Base-by-base conservation (phyloP, 2,888 invertebrate species). In the Dasysyrphus albostriatus region DNA sequence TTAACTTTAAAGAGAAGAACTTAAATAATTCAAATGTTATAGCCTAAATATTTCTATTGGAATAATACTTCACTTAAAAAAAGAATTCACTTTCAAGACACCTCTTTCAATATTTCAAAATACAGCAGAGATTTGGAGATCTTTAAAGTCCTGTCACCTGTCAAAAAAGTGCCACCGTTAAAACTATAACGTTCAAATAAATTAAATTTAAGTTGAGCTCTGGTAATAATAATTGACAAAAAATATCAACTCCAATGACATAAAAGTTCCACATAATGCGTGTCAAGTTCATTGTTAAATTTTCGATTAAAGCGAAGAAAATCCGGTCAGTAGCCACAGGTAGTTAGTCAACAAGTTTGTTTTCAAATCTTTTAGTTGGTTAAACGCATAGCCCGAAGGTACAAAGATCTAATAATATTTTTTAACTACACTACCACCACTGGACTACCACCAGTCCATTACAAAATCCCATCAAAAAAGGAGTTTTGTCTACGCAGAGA, bases 261-360 rank as follows among this genome's bases (percentile, higher is more conserved):
- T 51, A 14, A 51, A 1, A 29, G 14, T 8, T 49, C 19, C 12
- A 51, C 10, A 14, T 61, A 83, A 79, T 83, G 77, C 81, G 59
- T 85, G 85, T 73, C 85, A 85, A 85, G 85, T 85, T 85, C 85
- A 85, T 56, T 85, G 81, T 56, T 70, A 73, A 70, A 75, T 75
- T 59, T 76, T 44, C 63, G 10, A 42, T 24, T 3, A 37, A 54
- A 63, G 9, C 9, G 6, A 79, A 34, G 32, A 39, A 72, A 80
- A 58, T n/a, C 51, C 54, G 59, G 19, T 16, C 58, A 42, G 49
- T 56, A 32, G 51, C 63, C 58, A 56, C 63, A 59, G 70, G 58
- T 75, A 32, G 32, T 37, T 14, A 32, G 72, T 37, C 51, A 72
- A 65, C 69, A 61, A 61, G 78, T 16, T 29, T 56, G 32, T 78